phyloP scores from a whole-genome alignment of 2,113 vertebrate genomes.

The Rana temporaria region DNA sequence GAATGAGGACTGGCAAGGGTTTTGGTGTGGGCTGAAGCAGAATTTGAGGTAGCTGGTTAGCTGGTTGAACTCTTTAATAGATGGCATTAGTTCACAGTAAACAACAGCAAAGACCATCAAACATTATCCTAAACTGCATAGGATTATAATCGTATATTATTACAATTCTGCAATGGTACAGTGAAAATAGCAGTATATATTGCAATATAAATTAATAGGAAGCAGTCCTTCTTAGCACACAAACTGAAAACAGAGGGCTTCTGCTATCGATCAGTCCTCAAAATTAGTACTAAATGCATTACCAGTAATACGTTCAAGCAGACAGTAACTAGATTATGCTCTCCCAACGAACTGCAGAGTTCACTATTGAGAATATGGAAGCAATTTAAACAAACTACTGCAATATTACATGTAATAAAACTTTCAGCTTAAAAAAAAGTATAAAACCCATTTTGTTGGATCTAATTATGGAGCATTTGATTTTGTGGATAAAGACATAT shows the following conservation, averaged over 20 bases:
- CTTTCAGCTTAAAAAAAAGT: neutral
- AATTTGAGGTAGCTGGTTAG: too few species aligned
- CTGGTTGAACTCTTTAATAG: too few species aligned
- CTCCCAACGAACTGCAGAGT: neutral
- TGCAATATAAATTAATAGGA: conserved; percentile 5
- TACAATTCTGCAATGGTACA: neutral
- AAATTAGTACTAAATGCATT: conserved; percentile 18
- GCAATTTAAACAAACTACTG: conserved; percentile 22
- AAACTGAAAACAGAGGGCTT: neutral
- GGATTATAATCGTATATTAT: neutral
- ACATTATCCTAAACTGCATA: neutral
- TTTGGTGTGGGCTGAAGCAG: too few species aligned
- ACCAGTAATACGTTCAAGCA: conserved; percentile 5
- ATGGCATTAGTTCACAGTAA: neutral
- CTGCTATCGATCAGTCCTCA: conserved; percentile 11
- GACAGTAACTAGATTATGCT: neutral
- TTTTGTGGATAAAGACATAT: neutral
- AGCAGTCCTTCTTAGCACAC: neutral
- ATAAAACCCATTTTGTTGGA: conserved; percentile 17
- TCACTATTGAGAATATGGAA: conserved; percentile 12
- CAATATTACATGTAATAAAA: conserved; percentile 24
- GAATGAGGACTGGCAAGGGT: too few species aligned
- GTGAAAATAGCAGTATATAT: conserved; percentile 1
- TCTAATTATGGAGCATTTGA: neutral
- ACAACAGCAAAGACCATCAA: neutral